Conservation (phyloP, 2,888 invertebrate genomes). For the Philopedon plagiatum region DNA sequence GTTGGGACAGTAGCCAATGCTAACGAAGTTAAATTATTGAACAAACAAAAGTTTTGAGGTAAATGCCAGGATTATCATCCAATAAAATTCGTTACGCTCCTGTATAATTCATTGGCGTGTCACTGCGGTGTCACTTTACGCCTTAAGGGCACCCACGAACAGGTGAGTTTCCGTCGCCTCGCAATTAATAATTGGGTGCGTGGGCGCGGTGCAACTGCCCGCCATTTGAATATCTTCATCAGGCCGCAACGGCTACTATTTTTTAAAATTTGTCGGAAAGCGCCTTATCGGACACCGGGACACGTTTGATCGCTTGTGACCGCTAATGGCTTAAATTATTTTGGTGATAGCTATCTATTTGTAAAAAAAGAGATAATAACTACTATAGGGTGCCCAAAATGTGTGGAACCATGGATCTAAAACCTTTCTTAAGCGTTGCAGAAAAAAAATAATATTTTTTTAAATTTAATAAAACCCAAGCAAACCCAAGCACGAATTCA, state of each 20-base stretch:
- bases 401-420: no score
- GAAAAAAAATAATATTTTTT: no score
- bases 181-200: constrained; percentile 41
- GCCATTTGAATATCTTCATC: constrained; percentile 58
- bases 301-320: constrained; percentile 16
- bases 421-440: no score
- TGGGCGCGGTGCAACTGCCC: constrained; percentile 47
- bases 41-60: no score
- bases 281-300: constrained; percentile 12
- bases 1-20: no score
- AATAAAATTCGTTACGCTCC: not conserved
- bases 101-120: constrained; percentile 22
- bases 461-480: no score
- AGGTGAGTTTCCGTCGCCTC: constrained; percentile 11
- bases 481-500: no score
- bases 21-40: no score
- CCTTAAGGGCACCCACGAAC: constrained; percentile 18
- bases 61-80: no score
- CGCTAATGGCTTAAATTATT: constrained; percentile 37
- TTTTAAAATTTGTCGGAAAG: constrained; percentile 50
- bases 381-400: no score
- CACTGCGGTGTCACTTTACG: constrained; percentile 23
- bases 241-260: constrained; percentile 52
- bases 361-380: no score
- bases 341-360: constrained; percentile 4